Evolutionary conservation across 92 coral and sea anemone species (phyloP), one percentile per base, ranked within the genome.

Genomic region (Ricordea florida): DNA sequence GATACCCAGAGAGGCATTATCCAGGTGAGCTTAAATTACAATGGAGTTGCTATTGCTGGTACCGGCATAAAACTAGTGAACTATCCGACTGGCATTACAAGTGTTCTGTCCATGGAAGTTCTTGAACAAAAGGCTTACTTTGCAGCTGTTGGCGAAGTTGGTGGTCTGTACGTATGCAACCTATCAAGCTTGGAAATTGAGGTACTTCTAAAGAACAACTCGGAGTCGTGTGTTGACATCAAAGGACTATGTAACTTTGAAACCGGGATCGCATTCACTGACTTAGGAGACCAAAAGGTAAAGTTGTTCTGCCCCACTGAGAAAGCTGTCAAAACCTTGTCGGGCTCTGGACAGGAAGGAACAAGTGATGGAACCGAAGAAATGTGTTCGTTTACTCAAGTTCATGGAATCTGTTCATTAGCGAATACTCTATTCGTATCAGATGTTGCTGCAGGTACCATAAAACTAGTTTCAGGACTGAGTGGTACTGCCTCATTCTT

Each of bases 351-450:
- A 2, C 25, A 56, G 10, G 77, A 55, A 36, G 57, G 77, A 48
- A 15, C 67, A 25, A 40, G 5, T 15, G 62, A 78, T 78, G 84
- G 76, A 23, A 80, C 86, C 5, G 24, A 80, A 24, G 63, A 50
- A 38, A 58, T 50, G 0, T 72, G 87, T 57, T 46, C 61, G 14
- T 72, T 81, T 36, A 57, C 10, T 3, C 81, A 72, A 23, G 40
- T 81, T 13, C 2, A 71, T 17, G 81, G 81, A 2, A 49, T 72
- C 3, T 72, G 81, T 34, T 72, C 74, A 14, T 14, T 81, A n/a
- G 80, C 47, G 13, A 81, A 81, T 18, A 31, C 72, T 4, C 25
- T 80, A 2, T 18, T 80, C 61, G 86, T 80, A 5, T 58, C 80
- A 11, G 78, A 79, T 56, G 58, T 45, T 10, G 24, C 41, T 62